Conservation (phyloP, 2,797 vertebrate genomes). For the Darevskia nairensis region DNA sequence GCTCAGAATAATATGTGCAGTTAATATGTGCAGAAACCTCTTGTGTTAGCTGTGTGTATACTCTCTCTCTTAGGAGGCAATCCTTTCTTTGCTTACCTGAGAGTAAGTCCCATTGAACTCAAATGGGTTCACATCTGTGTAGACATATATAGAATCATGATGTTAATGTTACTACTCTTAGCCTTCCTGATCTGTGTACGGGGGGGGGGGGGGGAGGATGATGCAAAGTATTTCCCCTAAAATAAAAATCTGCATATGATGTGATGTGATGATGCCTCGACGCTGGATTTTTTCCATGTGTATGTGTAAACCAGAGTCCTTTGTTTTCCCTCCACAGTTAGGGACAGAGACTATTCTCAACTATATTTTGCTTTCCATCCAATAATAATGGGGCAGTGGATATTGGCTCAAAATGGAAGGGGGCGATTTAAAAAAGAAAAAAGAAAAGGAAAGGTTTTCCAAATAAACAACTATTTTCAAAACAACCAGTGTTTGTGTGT, state of each 20-base stretch:
- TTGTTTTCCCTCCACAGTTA: not conserved
- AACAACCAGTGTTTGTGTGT: not conserved
- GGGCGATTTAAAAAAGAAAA: no score
- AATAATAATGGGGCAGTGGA: not conserved
- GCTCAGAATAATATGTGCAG: not conserved
- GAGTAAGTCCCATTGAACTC: not conserved
- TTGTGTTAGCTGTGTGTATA: not conserved
- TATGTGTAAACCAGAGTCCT: not conserved
- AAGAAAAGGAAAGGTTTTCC: not conserved
- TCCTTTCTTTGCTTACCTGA: not conserved
- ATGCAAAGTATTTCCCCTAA: not conserved
- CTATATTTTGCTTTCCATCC: not conserved
- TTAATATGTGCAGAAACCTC: not conserved
- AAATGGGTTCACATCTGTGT: not conserved
- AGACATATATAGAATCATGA: not conserved
- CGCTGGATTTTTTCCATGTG: not conserved
- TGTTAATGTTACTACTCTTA: not conserved
- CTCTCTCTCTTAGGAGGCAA: not conserved
- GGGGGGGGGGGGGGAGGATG: no score
- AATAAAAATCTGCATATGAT: not conserved
- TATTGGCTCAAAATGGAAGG: not conserved
- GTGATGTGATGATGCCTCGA: not conserved
- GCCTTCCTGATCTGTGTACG: not conserved
- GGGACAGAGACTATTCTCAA: not conserved
- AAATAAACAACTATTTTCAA: not conserved